phyloP scores from a whole-genome alignment of 1,140 invertebrate genomes.

The Zaprionus vittiger region DNA sequence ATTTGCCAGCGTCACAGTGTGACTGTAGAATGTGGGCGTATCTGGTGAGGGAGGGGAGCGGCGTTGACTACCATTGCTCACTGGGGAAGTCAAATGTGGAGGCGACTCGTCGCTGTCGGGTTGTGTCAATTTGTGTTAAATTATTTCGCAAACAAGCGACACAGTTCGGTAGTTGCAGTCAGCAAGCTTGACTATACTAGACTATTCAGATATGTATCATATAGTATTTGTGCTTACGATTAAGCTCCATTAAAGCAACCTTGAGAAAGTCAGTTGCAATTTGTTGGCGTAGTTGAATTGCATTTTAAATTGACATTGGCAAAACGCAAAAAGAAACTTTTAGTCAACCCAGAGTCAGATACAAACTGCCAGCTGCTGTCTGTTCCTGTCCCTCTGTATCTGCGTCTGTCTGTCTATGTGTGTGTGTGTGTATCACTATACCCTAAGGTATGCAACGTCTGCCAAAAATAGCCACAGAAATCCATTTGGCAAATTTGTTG shows the following conservation, averaged over 20 bases:
- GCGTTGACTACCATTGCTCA: slow-evolving; percentile 14
- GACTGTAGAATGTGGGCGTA: slow-evolving; percentile 24
- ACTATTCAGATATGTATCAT: background rate
- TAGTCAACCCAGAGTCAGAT: background rate
- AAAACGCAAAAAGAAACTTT: slow-evolving; percentile 50
- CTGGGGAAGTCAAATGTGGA: slow-evolving; percentile 20
- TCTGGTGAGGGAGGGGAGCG: background rate
- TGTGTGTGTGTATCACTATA: slow-evolving; percentile 1
- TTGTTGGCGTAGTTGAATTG: slow-evolving; percentile 62
- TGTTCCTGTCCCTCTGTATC: background rate
- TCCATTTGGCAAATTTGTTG: slow-evolving; percentile 73
- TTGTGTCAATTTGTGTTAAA: slow-evolving; percentile 60
- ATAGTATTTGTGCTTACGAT: slow-evolving; percentile 3
- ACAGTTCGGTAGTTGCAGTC: background rate
- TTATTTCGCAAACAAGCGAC: slow-evolving; percentile 51
- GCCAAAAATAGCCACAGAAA: slow-evolving; percentile 65
- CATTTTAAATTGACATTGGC: slow-evolving; percentile 73
- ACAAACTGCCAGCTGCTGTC: background rate
- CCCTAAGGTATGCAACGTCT: slow-evolving; percentile 52
- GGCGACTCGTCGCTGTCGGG: background rate
- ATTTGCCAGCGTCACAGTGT: slow-evolving; percentile 36
- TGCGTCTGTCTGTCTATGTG: background rate
- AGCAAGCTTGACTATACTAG: slow-evolving; percentile 12
- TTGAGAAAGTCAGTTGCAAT: slow-evolving; percentile 24
- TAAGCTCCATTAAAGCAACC: slow-evolving; percentile 11